These are phyloP conservation scores for Pseudorhiza aurosa DNA, from an alignment of 30 jellyfish, hydroid and myxozoan genomes.

Conservation along the genomic window DNA sequence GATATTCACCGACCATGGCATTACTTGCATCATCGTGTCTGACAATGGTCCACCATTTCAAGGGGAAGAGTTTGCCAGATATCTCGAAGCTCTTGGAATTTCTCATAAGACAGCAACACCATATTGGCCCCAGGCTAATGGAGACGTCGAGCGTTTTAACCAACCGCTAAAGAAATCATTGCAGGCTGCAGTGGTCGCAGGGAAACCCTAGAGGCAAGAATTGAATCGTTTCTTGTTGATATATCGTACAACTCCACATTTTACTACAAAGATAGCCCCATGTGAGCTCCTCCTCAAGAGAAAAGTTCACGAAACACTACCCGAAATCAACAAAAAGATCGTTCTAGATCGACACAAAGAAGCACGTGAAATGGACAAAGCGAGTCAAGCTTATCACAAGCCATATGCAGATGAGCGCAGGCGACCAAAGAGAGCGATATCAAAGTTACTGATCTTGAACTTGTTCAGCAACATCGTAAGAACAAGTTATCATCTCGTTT, in stretches of 20 bases:
- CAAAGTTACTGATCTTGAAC: no score
- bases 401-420: no score
- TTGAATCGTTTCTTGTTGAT: slow-evolving; percentile 15
- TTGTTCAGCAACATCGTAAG: no score
- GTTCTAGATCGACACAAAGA: no score
- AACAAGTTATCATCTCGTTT: no score
- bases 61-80: slow-evolving; percentile 16
- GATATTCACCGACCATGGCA: slow-evolving; percentile 35
- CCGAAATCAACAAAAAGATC: no score
- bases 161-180: slow-evolving; percentile 33
- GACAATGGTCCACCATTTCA: slow-evolving; percentile 49
- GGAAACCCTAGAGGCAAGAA: slow-evolving; percentile 43
- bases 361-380: no score
- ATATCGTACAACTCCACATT: slow-evolving; percentile 47
- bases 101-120: slow-evolving; percentile 24
- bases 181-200: slow-evolving; percentile 53
- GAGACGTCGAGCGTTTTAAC: slow-evolving; percentile 46
- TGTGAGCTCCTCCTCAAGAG: no score
- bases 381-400: no score
- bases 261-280: slow-evolving; percentile 23
- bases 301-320: no score
- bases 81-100: slow-evolving; percentile 29
- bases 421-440: no score
- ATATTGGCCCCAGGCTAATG: slow-evolving; percentile 49
- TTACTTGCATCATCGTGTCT: slow-evolving; percentile 27